Evolutionary conservation across 1,140 invertebrate species (phyloP).

Genomic region (Wiebesia pumilae): DNA sequence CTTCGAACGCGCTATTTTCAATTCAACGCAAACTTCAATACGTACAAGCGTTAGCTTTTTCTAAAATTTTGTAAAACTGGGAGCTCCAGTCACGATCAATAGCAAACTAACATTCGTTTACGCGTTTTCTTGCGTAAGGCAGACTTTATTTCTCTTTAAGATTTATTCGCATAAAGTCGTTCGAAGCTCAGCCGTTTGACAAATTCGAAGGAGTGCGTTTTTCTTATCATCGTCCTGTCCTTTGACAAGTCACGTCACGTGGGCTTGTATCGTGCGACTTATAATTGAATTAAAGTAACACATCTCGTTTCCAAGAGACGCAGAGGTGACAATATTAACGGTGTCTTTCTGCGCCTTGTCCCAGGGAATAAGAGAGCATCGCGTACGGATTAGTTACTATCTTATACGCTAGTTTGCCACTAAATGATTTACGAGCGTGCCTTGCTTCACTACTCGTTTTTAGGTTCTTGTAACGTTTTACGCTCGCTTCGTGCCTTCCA

Average conservation of each 20-base stretch:
- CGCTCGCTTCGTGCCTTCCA: conserved; percentile 45
- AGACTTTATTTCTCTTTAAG: conserved; percentile 1
- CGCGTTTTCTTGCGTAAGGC: conserved; percentile 25
- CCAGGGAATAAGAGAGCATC: conserved; percentile 55
- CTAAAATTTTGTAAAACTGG: background rate
- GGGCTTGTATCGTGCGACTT: conserved; percentile 4
- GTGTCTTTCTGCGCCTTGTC: conserved; percentile 47
- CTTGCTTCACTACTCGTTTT: conserved; percentile 48
- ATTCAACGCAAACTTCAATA: no score
- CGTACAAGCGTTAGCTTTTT: no score
- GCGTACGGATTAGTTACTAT: conserved; percentile 60
- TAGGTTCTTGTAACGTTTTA: conserved; percentile 40
- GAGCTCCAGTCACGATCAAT: conserved; percentile 5
- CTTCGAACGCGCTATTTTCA: no score
- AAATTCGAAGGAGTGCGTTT: conserved; percentile 5
- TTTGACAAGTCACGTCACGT: conserved; percentile 18
- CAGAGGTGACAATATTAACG: conserved; percentile 43
- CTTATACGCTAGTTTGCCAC: conserved; percentile 60
- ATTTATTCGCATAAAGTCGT: conserved; percentile 1
- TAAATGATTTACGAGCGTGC: conserved; percentile 52
- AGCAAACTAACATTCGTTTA: conserved; percentile 13
- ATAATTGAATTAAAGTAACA: conserved; percentile 3
- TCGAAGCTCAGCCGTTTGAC: background rate
- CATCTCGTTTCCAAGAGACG: conserved; percentile 32
- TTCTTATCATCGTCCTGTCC: conserved; percentile 15